These are phyloP conservation scores for Coracias cyanogaster DNA, from an alignment of 2,797 vertebrate genomes.

Conservation along the genomic window DNA sequence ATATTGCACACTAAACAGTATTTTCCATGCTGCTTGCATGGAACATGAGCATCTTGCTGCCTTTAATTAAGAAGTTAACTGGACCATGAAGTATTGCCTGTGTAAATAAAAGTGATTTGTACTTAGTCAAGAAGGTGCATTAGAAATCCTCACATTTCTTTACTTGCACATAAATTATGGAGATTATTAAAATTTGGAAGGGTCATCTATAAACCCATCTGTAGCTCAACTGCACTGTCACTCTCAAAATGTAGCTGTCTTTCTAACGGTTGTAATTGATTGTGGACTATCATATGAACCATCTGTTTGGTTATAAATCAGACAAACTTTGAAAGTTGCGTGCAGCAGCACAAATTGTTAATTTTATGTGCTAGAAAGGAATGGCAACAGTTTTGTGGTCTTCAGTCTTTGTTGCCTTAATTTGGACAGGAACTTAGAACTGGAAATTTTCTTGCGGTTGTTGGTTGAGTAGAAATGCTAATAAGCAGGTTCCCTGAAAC, in stretches of 20 bases:
- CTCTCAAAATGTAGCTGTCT: constrained; percentile 72
- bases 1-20: constrained; percentile 72
- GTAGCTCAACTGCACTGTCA: constrained; percentile 66
- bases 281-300: constrained; percentile 48
- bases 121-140: constrained; percentile 71
- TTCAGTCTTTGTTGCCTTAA: constrained; percentile 38
- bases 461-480: constrained; percentile 21
- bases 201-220: constrained; percentile 79
- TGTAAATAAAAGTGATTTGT: constrained; percentile 84
- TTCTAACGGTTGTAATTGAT: constrained; percentile 76
- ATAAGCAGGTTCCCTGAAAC: neutral
- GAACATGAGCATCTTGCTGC: constrained; percentile 83
- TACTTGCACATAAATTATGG: constrained; percentile 78
- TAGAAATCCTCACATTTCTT: constrained; percentile 79
- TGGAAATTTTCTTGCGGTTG: constrained; percentile 15
- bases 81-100: constrained; percentile 86
- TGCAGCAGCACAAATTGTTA: constrained; percentile 30
- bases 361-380: constrained; percentile 64
- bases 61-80: constrained; percentile 91
- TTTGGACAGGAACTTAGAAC: constrained; percentile 15
- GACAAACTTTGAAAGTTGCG: constrained; percentile 61
- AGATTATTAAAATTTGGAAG: constrained; percentile 80
- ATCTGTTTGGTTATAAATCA: constrained; percentile 74
- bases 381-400: constrained; percentile 20
- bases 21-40: constrained; percentile 77